Percentiles rank a stretch among this genome's conserved stretches.
Conservation (phyloP, 2,797 vertebrate genomes). For the Trachurus trachurus region DNA sequence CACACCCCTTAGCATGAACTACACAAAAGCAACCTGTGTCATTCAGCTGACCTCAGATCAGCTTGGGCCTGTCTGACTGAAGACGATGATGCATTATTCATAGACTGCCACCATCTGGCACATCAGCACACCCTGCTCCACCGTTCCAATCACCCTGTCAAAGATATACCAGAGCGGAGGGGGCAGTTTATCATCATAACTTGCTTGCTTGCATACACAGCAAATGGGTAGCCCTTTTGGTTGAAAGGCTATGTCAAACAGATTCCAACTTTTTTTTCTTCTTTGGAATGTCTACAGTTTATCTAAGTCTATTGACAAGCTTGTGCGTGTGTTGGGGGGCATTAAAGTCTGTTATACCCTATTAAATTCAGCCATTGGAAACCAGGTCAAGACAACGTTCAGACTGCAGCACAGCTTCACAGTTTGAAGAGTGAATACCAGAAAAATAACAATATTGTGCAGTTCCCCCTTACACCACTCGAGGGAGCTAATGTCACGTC, state of each 20-base stretch:
- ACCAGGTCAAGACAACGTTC: background rate
- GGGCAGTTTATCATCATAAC: background rate
- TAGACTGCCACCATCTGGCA: slow-evolving; percentile 59
- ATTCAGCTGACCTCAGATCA: slow-evolving; percentile 63
- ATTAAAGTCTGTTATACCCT: too few species aligned
- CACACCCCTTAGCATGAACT: slow-evolving; percentile 18
- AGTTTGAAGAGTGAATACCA: background rate
- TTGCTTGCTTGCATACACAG: background rate
- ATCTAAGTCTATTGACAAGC: too few species aligned
- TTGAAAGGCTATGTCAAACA: background rate
- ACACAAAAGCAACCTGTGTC: slow-evolving; percentile 46
- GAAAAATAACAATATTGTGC: background rate
- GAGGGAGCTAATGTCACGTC: slow-evolving; percentile 33
- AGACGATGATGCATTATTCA: slow-evolving; percentile 62
- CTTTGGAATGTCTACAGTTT: too few species aligned
- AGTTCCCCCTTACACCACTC: slow-evolving; percentile 19
- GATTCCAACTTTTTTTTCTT: too few species aligned
- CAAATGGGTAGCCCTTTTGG: too few species aligned
- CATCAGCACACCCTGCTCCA: slow-evolving; percentile 16
- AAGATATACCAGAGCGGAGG: slow-evolving; percentile 17
- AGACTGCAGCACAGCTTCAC: background rate
- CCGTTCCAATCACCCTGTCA: slow-evolving; percentile 23
- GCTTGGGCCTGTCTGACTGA: slow-evolving; percentile 49
- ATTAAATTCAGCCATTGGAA: background rate
- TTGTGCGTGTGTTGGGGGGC: too few species aligned